A percentile compares a stretch with the other conserved stretches of the same genome.
These are phyloP conservation scores for Aleiodes leptofemur DNA, from an alignment of 2,888 invertebrate genomes.

Conservation along the genomic window DNA sequence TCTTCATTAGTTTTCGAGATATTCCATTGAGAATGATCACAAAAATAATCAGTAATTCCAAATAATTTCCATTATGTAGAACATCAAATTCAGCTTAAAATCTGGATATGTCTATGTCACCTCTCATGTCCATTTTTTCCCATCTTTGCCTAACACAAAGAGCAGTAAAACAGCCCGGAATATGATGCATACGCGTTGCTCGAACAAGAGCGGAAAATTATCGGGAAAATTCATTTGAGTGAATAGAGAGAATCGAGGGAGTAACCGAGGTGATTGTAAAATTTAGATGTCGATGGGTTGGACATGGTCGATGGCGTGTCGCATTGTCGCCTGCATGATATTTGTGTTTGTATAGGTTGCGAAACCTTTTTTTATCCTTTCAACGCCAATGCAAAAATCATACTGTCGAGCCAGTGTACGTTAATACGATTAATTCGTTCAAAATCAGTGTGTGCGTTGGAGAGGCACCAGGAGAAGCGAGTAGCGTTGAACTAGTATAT, in stretches of 20 bases:
- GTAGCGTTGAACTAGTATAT: conserved; percentile 35
- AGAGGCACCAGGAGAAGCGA: conserved; percentile 32
- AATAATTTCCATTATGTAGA: too few relatives aligned
- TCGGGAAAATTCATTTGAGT: conserved; percentile 25
- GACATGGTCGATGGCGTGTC: conserved; percentile 32
- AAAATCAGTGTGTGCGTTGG: conserved; percentile 38
- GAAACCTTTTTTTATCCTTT: conserved; percentile 1
- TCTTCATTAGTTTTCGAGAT: too few relatives aligned
- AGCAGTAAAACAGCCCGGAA: neutral
- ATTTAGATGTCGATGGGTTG: conserved; percentile 22
- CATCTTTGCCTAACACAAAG: too few relatives aligned
- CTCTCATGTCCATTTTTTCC: too few relatives aligned
- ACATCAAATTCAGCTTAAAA: too few relatives aligned
- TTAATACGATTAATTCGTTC: conserved; percentile 46
- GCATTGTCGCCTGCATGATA: conserved; percentile 27
- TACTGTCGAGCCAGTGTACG: conserved; percentile 36
- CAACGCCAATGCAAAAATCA: conserved; percentile 14
- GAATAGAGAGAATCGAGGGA: neutral
- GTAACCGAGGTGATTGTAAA: neutral
- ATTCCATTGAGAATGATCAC: too few relatives aligned
- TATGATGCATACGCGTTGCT: neutral
- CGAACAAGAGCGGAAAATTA: conserved; percentile 22
- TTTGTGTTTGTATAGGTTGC: conserved; percentile 3
- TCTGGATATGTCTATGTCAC: too few relatives aligned
- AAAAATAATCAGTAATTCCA: too few relatives aligned